Evolutionary conservation across 2,113 vertebrate genomes (phyloP).

Genomic region (Puffinus mauretanicus): DNA sequence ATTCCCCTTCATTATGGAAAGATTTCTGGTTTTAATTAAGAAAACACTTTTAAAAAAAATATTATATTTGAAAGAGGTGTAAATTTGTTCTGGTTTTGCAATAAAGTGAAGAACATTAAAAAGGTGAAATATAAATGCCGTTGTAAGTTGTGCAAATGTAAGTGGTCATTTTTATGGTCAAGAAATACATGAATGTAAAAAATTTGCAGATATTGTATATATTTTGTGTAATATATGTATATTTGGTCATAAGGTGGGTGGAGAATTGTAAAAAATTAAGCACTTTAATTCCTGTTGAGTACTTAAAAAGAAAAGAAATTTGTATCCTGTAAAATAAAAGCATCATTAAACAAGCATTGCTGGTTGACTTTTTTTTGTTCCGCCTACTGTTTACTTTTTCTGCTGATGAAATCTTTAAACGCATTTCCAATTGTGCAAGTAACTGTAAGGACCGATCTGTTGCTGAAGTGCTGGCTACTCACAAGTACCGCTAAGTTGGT

Average conservation of each 20-base stretch:
- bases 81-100: slow-evolving; percentile 50
- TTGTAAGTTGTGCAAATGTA: slow-evolving; percentile 53
- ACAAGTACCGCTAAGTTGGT: not conserved
- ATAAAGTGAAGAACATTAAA: slow-evolving; percentile 16
- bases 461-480: not conserved
- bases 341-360: slow-evolving; percentile 62
- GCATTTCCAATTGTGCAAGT: not conserved
- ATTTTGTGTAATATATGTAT: slow-evolving; percentile 81
- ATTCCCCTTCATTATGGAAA: slow-evolving; percentile 29
- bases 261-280: slow-evolving; percentile 75
- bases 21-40: not conserved
- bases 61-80: slow-evolving; percentile 31
- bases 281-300: slow-evolving; percentile 81
- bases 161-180: slow-evolving; percentile 61
- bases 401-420: not conserved
- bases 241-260: slow-evolving; percentile 67
- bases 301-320: slow-evolving; percentile 67
- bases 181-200: slow-evolving; percentile 74
- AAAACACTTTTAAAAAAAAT: not conserved
- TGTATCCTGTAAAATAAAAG: slow-evolving; percentile 82
- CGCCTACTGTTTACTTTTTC: not conserved
- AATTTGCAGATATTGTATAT: slow-evolving; percentile 76
- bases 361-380: not conserved
- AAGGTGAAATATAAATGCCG: slow-evolving; percentile 49
- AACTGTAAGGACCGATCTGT: not conserved